Evolutionary conservation across 2,888 invertebrate genomes (phyloP).

Genomic region (Coremacera marginata): DNA sequence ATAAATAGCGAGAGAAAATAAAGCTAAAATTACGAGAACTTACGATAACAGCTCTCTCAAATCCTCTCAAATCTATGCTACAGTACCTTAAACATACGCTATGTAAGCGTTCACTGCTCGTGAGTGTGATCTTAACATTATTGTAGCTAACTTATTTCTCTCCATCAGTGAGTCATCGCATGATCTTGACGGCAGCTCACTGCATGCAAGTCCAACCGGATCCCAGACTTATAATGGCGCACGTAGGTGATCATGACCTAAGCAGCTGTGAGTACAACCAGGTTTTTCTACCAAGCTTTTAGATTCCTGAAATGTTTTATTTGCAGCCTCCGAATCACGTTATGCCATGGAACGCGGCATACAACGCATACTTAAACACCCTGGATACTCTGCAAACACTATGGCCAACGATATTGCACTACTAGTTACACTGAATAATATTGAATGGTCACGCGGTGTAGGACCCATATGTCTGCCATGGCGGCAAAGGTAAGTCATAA

Average conservation of each 20-base stretch:
- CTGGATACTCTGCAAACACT: conserved; percentile 47
- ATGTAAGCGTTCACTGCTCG: too few species aligned
- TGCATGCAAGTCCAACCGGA: conserved; percentile 60
- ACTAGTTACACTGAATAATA: conserved; percentile 65
- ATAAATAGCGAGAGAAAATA: too few species aligned
- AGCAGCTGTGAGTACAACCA: conserved; percentile 56
- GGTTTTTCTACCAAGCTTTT: not conserved
- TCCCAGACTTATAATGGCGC: conserved; percentile 60
- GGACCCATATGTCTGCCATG: conserved; percentile 76
- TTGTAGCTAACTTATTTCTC: not conserved
- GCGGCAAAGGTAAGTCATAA: conserved; percentile 56
- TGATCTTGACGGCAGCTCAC: conserved; percentile 71
- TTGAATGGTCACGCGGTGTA: conserved; percentile 71
- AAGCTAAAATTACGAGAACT: too few species aligned
- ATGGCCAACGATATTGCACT: conserved; percentile 72
- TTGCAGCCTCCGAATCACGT: conserved; percentile 54
- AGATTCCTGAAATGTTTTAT: not conserved
- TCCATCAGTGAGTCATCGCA: conserved; percentile 50
- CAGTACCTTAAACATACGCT: too few species aligned
- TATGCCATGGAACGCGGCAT: conserved; percentile 67
- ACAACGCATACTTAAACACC: conserved; percentile 57
- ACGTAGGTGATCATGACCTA: conserved; percentile 72
- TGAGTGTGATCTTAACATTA: too few species aligned
- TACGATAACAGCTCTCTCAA: too few species aligned
- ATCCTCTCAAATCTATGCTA: too few species aligned